Conservation (phyloP, 2,888 invertebrate species). For the Apocheima hispidaria region DNA sequence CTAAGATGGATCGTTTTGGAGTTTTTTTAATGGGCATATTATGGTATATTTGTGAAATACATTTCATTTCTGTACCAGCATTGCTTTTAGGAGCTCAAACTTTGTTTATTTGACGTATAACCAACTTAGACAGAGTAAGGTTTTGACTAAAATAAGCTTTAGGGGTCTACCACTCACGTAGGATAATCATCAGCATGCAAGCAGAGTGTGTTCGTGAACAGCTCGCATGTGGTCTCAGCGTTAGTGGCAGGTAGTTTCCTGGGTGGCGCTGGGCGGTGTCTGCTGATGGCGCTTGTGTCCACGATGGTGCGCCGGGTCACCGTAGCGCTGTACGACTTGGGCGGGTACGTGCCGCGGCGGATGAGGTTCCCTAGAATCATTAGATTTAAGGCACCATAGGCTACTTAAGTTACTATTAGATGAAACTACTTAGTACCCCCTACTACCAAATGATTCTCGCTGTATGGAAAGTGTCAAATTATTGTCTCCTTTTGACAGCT, state of each 20-base stretch:
- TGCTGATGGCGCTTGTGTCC: slow-evolving; percentile 58
- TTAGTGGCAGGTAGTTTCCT: slow-evolving; percentile 62
- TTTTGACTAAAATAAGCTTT: not conserved
- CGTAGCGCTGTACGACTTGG: slow-evolving; percentile 56
- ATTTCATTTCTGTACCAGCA: too few relatives aligned
- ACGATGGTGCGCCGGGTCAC: slow-evolving; percentile 64
- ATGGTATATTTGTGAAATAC: too few relatives aligned
- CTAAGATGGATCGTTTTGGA: too few relatives aligned
- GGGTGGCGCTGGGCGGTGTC: slow-evolving; percentile 63
- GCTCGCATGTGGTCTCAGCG: slow-evolving; percentile 84
- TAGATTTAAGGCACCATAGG: too few relatives aligned
- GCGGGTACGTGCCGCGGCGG: slow-evolving; percentile 71
- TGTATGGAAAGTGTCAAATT: too few relatives aligned
- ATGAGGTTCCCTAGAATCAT: slow-evolving; percentile 62
- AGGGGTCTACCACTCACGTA: slow-evolving; percentile 85
- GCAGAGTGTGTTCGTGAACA: slow-evolving; percentile 90
- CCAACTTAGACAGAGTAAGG: not conserved
- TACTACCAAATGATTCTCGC: too few relatives aligned
- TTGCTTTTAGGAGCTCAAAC: too few relatives aligned
- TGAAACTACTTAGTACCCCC: too few relatives aligned
- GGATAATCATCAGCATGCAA: slow-evolving; percentile 91
- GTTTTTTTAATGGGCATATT: too few relatives aligned
- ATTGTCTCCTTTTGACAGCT: too few relatives aligned
- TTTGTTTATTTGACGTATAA: too few relatives aligned
- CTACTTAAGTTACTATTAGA: too few relatives aligned